A percentile compares a stretch with the other conserved stretches of the same genome.
Evolutionary conservation across 2,888 invertebrate genomes (phyloP).

Genomic region (Heteromurus nitidus): DNA sequence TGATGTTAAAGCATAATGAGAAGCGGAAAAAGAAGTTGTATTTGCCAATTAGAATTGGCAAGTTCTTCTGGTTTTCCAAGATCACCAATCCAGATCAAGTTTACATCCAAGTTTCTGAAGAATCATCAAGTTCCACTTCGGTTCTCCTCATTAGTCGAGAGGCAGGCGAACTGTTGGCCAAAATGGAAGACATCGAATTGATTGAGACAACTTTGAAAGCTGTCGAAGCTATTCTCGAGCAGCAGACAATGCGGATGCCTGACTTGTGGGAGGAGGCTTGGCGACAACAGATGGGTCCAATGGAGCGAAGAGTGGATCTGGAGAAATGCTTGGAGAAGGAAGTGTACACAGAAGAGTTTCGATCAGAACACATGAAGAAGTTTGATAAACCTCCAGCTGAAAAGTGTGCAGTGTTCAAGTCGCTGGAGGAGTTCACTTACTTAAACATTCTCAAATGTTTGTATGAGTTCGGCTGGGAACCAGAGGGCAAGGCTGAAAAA

Average conservation of each 20-base stretch:
- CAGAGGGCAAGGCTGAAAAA: background rate
- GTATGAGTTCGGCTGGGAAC: slow-evolving; percentile 31
- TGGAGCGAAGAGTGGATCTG: background rate
- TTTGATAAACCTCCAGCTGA: background rate
- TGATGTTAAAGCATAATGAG: slow-evolving; percentile 26
- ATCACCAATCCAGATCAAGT: background rate
- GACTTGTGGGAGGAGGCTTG: slow-evolving; percentile 7
- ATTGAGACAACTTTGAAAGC: slow-evolving; percentile 5
- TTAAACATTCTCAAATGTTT: background rate
- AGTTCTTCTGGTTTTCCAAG: slow-evolving; percentile 18
- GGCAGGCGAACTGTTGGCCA: background rate
- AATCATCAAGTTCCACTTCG: background rate
- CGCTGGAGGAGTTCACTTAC: background rate
- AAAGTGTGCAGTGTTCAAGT: background rate
- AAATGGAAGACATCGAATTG: background rate
- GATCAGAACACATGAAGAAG: background rate
- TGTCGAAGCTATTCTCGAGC: background rate
- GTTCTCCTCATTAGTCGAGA: background rate
- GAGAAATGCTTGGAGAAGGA: background rate
- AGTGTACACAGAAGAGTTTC: background rate
- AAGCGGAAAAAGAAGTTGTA: slow-evolving; percentile 1
- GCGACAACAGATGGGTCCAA: background rate
- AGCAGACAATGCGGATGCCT: background rate
- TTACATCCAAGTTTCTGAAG: background rate
- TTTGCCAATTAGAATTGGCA: slow-evolving; percentile 28